A percentile compares a stretch with the other conserved stretches of the same genome.
These are phyloP conservation scores for Xyrauchen texanus DNA, from an alignment of 2,113 vertebrate species.

Conservation along the genomic window DNA sequence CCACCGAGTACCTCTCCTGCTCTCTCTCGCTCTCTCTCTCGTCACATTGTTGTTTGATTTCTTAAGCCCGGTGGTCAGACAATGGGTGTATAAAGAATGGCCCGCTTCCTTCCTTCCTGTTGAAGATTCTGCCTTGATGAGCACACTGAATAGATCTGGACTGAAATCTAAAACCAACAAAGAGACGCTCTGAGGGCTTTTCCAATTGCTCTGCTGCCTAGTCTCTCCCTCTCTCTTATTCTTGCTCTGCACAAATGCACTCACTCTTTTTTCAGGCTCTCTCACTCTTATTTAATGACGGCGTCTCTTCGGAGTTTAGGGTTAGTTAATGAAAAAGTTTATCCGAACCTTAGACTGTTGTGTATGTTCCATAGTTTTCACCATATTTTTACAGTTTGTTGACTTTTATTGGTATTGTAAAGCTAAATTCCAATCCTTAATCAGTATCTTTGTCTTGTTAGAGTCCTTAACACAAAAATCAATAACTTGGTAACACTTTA, in stretches of 20 bases:
- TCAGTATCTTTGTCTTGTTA: no score
- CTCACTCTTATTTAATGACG: constrained; percentile 7
- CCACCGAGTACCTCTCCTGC: constrained; percentile 63
- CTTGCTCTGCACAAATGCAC: constrained; percentile 19
- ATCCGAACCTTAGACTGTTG: no score
- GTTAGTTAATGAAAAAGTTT: not conserved
- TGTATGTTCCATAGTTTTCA: no score
- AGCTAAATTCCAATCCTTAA: no score
- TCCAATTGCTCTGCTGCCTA: constrained; percentile 85
- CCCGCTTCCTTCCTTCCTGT: constrained; percentile 88
- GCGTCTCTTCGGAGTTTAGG: not conserved
- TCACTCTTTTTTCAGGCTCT: not conserved
- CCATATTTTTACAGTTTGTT: no score
- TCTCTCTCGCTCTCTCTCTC: constrained; percentile 61
- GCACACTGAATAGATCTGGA: constrained; percentile 93
- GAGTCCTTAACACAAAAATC: no score
- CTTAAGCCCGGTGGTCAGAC: constrained; percentile 92
- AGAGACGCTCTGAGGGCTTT: constrained; percentile 87
- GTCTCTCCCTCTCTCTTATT: constrained; percentile 32
- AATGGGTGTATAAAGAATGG: constrained; percentile 95
- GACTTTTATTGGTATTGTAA: no score
- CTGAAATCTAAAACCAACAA: constrained; percentile 96
- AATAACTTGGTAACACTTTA: no score
- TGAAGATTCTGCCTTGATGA: constrained; percentile 97
- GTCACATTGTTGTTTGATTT: constrained; percentile 85